A percentile compares a stretch with the other conserved stretches of the same genome.
Evolutionary conservation across 2,888 invertebrate genomes (phyloP).

Genomic region (Phragmatobia fuliginosa): DNA sequence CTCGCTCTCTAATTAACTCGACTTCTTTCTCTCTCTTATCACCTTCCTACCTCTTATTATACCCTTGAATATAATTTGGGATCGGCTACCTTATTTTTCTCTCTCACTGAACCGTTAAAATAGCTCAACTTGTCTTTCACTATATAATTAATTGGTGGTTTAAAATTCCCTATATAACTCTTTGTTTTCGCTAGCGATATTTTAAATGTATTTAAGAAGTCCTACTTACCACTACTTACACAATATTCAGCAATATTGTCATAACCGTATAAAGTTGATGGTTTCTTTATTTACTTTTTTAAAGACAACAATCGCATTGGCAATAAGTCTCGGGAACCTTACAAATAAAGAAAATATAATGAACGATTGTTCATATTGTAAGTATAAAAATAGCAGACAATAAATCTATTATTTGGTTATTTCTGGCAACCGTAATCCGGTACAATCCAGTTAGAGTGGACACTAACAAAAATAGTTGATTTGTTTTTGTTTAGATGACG

Average conservation of each 20-base stretch:
- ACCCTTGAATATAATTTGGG: too few species aligned
- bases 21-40: too few species aligned
- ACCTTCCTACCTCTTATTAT: too few species aligned
- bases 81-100: too few species aligned
- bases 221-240: neutral
- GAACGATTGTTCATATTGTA: neutral
- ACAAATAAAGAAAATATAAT: neutral
- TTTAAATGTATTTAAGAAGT: neutral
- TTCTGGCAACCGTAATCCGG: constrained; percentile 33
- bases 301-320: neutral
- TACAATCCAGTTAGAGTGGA: constrained; percentile 24
- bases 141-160: too few species aligned
- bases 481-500: neutral
- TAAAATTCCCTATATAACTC: too few species aligned
- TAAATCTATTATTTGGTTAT: constrained; percentile 22
- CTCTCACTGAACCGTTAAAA: too few species aligned
- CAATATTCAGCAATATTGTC: neutral
- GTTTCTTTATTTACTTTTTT: neutral
- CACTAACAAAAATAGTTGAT: neutral
- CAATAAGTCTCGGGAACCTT: neutral
- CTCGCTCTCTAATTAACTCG: too few species aligned
- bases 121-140: too few species aligned
- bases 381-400: constrained; percentile 17
- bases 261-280: neutral
- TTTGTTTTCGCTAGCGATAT: too few species aligned